Percentiles rank a stretch among this genome's conserved stretches.
Evolutionary conservation across 2,113 vertebrate genomes (phyloP).

Genomic region (Passer domesticus): DNA sequence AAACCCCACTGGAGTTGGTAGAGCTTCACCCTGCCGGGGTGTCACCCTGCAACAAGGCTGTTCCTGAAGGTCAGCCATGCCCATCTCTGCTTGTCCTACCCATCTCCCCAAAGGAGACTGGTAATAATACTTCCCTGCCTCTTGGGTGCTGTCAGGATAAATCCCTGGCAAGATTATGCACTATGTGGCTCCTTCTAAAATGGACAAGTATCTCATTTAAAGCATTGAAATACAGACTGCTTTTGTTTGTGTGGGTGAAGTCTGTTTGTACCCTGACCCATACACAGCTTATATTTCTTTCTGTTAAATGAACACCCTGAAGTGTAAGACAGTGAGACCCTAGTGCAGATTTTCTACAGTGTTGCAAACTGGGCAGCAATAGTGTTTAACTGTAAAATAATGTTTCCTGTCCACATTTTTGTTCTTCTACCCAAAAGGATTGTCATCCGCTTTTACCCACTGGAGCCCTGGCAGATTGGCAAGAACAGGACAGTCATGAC

Average conservation of each 20-base stretch:
- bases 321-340: not conserved
- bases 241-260: not conserved
- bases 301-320: not conserved
- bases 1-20: not conserved
- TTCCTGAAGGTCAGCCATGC: not conserved
- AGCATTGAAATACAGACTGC: not conserved
- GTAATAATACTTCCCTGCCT: not conserved
- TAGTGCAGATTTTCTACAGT: not conserved
- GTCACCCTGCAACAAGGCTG: not conserved
- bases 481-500: constrained; percentile 90
- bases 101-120: not conserved
- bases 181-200: not conserved
- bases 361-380: not conserved
- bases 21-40: not conserved
- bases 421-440: constrained; percentile 74
- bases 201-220: not conserved
- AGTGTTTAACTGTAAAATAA: not conserved
- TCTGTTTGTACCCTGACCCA: not conserved
- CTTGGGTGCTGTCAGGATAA: not conserved
- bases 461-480: constrained; percentile 90
- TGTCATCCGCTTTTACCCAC: constrained; percentile 77
- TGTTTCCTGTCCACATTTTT: not conserved
- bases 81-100: not conserved
- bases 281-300: not conserved
- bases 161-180: not conserved